Conservation (phyloP, 2,797 vertebrate genomes). For the Clamator glandarius region DNA sequence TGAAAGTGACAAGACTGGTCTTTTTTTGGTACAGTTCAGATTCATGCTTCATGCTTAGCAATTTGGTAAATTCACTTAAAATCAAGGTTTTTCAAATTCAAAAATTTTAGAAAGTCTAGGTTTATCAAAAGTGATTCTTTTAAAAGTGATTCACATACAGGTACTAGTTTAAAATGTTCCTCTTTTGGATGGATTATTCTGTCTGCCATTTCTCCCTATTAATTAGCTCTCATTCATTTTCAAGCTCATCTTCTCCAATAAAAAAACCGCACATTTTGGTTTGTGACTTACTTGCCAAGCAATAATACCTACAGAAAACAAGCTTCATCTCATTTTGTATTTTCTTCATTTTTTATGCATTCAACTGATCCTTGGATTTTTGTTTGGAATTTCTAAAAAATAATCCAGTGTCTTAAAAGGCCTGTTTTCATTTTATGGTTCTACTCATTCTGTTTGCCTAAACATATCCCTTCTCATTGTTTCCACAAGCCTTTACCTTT, state of each 20-base stretch:
- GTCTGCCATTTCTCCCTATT: background rate
- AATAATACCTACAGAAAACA: background rate
- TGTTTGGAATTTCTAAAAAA: background rate
- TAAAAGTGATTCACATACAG: background rate
- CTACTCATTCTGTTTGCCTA: background rate
- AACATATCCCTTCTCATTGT: background rate
- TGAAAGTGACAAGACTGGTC: background rate
- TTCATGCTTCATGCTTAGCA: background rate
- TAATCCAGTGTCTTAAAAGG: background rate
- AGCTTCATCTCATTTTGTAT: background rate
- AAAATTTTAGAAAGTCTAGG: background rate
- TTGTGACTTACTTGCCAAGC: background rate
- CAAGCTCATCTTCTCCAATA: background rate
- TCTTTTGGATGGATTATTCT: background rate
- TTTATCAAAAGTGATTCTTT: background rate
- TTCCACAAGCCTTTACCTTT: background rate
- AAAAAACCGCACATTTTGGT: background rate
- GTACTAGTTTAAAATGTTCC: background rate
- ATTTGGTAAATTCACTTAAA: background rate
- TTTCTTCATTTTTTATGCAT: background rate
- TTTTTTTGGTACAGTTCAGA: background rate
- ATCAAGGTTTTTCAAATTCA: background rate
- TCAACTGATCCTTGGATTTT: background rate
- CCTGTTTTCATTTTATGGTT: background rate
- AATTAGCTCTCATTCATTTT: background rate